Evolutionary conservation across 1,140 invertebrate genomes (phyloP).

Genomic region (Leptestheria dahalacensis): DNA sequence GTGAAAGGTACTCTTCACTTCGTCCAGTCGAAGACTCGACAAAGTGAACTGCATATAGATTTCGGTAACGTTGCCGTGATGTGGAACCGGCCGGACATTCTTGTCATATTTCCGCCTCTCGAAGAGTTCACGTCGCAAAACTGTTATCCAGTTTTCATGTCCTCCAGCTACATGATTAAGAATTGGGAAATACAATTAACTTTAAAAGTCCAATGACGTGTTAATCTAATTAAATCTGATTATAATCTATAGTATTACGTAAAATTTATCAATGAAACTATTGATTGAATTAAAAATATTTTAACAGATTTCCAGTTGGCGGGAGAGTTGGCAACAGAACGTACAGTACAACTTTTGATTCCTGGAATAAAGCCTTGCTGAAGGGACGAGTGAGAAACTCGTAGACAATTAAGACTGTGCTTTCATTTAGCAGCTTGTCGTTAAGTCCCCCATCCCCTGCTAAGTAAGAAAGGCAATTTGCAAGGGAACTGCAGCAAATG

Average conservation of each 20-base stretch:
- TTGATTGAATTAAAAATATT: too few relatives aligned
- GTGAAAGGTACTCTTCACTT: slow-evolving; percentile 1
- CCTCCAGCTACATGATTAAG: not conserved
- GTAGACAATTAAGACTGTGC: not conserved
- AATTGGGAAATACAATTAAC: not conserved
- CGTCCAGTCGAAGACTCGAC: not conserved
- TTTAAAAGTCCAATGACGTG: too few relatives aligned
- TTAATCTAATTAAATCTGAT: too few relatives aligned
- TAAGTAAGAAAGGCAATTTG: not conserved
- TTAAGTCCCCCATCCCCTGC: not conserved
- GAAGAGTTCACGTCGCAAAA: slow-evolving; percentile 2
- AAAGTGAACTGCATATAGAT: slow-evolving; percentile 7
- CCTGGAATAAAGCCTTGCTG: not conserved
- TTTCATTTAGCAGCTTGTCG: not conserved
- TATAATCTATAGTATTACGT: too few relatives aligned
- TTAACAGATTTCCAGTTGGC: too few relatives aligned
- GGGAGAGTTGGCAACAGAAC: too few relatives aligned
- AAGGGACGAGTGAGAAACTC: too few relatives aligned
- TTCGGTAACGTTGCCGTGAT: slow-evolving; percentile 6
- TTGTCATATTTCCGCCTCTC: slow-evolving; percentile 8
- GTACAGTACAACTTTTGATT: not conserved
- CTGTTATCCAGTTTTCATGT: slow-evolving; percentile 1
- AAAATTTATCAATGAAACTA: too few relatives aligned
- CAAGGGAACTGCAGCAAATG: not conserved
- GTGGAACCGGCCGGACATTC: slow-evolving; percentile 2